Evolutionary conservation across 1,140 invertebrate genomes (phyloP).

Genomic region (Thalassaphorura encarpata): DNA sequence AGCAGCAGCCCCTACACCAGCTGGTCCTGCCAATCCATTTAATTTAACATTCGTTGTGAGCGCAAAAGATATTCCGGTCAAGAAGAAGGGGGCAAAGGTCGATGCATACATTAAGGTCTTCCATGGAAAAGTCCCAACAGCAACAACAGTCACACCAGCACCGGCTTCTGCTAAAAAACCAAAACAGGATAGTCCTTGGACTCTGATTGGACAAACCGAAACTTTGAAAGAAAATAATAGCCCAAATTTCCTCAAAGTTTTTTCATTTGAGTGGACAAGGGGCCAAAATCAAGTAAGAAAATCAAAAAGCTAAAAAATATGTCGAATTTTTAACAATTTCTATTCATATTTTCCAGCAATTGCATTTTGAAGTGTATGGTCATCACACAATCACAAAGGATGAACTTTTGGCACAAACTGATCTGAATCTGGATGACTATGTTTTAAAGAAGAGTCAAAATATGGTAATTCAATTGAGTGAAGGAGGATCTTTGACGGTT

Average conservation of each 20-base stretch:
- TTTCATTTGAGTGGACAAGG: slow-evolving; percentile 22
- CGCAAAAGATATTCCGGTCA: slow-evolving; percentile 19
- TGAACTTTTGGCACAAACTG: slow-evolving; percentile 17
- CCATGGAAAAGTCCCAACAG: too few species aligned
- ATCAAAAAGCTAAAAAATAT: background rate
- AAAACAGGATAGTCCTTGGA: slow-evolving; percentile 8
- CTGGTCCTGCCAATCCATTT: too few species aligned
- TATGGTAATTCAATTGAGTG: slow-evolving; percentile 9
- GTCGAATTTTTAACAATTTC: background rate
- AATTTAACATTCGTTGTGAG: too few species aligned
- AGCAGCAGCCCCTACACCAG: too few species aligned
- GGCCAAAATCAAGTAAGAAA: slow-evolving; percentile 14
- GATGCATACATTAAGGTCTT: slow-evolving; percentile 21
- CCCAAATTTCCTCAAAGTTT: slow-evolving; percentile 23
- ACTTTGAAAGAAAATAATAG: slow-evolving; percentile 7
- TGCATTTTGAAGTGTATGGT: slow-evolving; percentile 20
- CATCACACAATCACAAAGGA: slow-evolving; percentile 19
- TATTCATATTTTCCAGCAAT: slow-evolving; percentile 7
- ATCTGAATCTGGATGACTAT: slow-evolving; percentile 21
- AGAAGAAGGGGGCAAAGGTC: slow-evolving; percentile 11
- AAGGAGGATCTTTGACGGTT: slow-evolving; percentile 9
- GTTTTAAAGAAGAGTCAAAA: slow-evolving; percentile 15
- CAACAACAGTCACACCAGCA: too few species aligned
- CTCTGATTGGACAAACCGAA: slow-evolving; percentile 19
- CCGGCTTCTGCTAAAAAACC: too few species aligned